A percentile compares a stretch with the other conserved stretches of the same genome.
These are phyloP conservation scores for Brachycybe producta DNA, from an alignment of 2,888 invertebrate species.

Conservation along the genomic window DNA sequence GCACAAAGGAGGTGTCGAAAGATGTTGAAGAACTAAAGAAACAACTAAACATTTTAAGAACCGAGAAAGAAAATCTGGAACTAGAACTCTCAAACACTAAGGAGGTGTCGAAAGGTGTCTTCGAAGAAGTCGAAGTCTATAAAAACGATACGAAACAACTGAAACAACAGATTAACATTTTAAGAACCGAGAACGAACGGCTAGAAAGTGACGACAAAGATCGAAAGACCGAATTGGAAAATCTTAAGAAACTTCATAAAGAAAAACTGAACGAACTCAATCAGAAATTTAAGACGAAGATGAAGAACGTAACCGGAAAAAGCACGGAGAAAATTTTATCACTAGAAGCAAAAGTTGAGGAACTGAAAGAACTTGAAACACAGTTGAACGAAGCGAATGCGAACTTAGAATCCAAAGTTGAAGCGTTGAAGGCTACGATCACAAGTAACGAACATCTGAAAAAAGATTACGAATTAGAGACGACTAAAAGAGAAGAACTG, in stretches of 20 bases:
- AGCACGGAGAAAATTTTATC: too few species aligned
- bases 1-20: too few species aligned
- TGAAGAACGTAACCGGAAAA: constrained; percentile 42
- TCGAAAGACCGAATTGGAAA: constrained; percentile 25
- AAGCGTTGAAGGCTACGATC: background rate
- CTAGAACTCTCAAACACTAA: too few species aligned
- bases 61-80: too few species aligned
- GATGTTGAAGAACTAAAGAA: too few species aligned
- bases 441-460: background rate
- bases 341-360: constrained; percentile 34
- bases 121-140: too few species aligned
- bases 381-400: constrained; percentile 20
- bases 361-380: constrained; percentile 21
- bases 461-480: constrained; percentile 22
- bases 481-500: constrained; percentile 20
- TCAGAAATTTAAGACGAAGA: constrained; percentile 38
- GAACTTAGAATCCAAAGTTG: background rate
- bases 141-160: too few species aligned
- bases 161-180: too few species aligned
- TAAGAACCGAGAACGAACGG: too few species aligned
- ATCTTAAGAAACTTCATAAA: constrained; percentile 27
- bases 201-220: constrained; percentile 26
- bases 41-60: too few species aligned
- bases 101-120: too few species aligned
- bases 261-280: constrained; percentile 38